phyloP scores from a whole-genome alignment of 2,797 vertebrate species.

The Alauda arvensis region DNA sequence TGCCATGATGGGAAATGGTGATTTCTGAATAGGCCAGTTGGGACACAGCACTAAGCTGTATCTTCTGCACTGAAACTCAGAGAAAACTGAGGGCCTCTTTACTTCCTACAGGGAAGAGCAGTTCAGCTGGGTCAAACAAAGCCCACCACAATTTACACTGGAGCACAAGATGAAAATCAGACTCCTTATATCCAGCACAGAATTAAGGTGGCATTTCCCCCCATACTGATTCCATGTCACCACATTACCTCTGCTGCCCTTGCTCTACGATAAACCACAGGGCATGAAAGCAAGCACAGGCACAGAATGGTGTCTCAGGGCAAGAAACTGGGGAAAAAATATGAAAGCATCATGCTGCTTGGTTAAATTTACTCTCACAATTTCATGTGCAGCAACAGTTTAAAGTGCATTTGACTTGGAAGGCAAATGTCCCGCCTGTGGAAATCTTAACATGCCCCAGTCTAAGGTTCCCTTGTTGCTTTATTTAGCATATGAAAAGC shows the following conservation, averaged over 20 bases:
- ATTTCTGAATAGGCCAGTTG: background rate
- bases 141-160: background rate
- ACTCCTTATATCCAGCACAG: background rate
- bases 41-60: background rate
- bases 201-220: background rate
- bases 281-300: constrained; percentile 36
- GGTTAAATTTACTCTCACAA: constrained; percentile 7
- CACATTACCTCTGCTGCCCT: constrained; percentile 46
- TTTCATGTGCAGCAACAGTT: background rate
- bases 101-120: background rate
- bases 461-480: constrained; percentile 12
- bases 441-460: constrained; percentile 3
- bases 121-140: constrained; percentile 5
- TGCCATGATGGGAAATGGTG: background rate
- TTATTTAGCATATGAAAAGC: constrained; percentile 34
- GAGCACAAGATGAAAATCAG: background rate
- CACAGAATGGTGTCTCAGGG: background rate
- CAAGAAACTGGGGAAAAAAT: background rate
- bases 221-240: background rate
- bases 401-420: constrained; percentile 19
- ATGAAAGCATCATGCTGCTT: constrained; percentile 25
- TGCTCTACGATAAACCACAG: constrained; percentile 19
- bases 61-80: background rate
- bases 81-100: background rate
- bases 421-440: background rate